Base-by-base conservation (phyloP, 2,113 vertebrate species). In the Brienomyrus longianalis region DNA sequence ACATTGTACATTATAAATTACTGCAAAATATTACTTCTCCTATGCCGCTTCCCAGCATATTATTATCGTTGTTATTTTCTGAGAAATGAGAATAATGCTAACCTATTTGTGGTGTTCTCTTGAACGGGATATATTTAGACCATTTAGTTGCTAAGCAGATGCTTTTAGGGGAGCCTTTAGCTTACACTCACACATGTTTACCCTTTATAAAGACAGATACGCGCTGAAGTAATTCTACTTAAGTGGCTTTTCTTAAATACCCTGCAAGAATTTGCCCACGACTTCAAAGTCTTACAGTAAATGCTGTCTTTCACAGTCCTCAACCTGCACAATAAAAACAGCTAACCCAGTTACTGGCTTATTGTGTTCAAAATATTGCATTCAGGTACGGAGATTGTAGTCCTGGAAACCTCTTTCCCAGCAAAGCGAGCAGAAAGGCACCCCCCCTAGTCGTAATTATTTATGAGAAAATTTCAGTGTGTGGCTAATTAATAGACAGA, bases 401-500 rank as follows among this genome's bases (percentile, higher is more conserved):
- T 35, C 27, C 70, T 77, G 70, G 51, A n/a, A 89, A 13, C 1
- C 45, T 66, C 45, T 52, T 51, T 50, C 45, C 62, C 77, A n/a
- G 47, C 7, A 43, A 27, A 5, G 11, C 8, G 21, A 15, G 19
- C 48, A 31, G 7, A 83, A 23, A 39, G 15, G 43, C 10, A 45
- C 21, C 21, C 43, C 56, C 43, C 56, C 39, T 39, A n/a, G 52
- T 59, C 56, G 8, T 90, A 91, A 91, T 92, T 88, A 91, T 92
- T 51, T 84, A 70, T 89, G 80, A 47, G 39, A 52, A 91, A 88
- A 90, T 86, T 90, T 89, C 92, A 90, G 89, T 83, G 84, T 52
- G 90, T 91, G 87, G 90, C 90, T 93, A 93, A 94, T 94, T 93
- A 95, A 95, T 91, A 94, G 93, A 93, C 92, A 92, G 91, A 86